Base-by-base conservation (phyloP, 2,113 vertebrate species). In the Electrona antarctica region DNA sequence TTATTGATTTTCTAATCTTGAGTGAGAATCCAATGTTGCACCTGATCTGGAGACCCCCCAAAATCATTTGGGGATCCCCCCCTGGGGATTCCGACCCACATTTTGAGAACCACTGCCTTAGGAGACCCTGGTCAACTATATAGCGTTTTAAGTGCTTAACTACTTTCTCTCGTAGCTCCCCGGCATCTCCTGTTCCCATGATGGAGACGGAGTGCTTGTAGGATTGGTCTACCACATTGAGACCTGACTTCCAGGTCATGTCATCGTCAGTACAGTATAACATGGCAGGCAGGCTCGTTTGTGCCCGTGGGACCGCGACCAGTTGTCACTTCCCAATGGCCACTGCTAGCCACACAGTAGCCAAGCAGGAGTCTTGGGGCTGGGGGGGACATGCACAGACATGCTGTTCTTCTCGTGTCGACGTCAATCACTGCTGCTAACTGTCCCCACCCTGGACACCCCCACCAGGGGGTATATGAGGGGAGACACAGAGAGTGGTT, bases 191-290 rank as follows among this genome's bases (percentile, higher is more conserved):
- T 71, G 71, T 88, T 90, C 87, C 84, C 89, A 85, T 64, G 85
- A 57, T 33, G 7, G 33, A 41, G 33, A 41, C 33, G 33, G 33
- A 41, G 33, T 15, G 10, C 4, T 21, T 15, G 60, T 74, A 64
- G 67, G 77, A 90, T 80, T 82, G 82, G 76, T 90, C 87, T 85
- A 89, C 88, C 91, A 90, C 69, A 89, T 90, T 90, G 87, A 84
- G 81, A 82, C 21, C 71, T 83, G 80, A 84, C 85, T 84, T 85
- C 87, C 79, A 50, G 80, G 85, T 85, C 83, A 3, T 0, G 46
- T 21, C 28, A 46, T 67, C 49, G 5, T 41, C 79, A 0, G 28
- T 70, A 79, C 29, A 6, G 50, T 80, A 78, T 76, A 41, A 41
- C 33, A 41, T 41, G 33, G 33, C 33, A 41, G 82, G 76, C 76